Conservation (phyloP, 2,888 invertebrate genomes). For the Pollenia amentaria region DNA sequence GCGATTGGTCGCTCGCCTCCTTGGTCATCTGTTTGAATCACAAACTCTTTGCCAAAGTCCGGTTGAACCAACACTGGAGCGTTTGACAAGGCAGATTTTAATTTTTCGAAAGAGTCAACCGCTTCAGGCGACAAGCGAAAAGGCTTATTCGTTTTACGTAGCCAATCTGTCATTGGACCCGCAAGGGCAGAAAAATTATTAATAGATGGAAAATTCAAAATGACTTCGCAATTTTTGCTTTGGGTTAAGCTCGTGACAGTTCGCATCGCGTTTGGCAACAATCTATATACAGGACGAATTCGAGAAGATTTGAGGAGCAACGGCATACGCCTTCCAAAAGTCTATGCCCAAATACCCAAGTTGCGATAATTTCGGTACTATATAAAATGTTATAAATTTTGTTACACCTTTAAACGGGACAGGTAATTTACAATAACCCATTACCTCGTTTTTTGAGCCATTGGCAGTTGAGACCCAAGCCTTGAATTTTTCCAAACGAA, state of each 20-base stretch:
- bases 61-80: background rate
- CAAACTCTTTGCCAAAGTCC: background rate
- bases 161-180: background rate
- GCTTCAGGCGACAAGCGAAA: background rate
- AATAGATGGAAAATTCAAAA: background rate
- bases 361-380: conserved; percentile 24
- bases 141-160: background rate
- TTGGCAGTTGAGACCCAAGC: conserved; percentile 21
- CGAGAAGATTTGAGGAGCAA: conserved; percentile 25
- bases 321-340: conserved; percentile 21
- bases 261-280: background rate
- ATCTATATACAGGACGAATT: background rate
- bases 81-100: background rate
- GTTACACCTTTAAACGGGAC: conserved; percentile 28
- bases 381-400: conserved; percentile 26
- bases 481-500: background rate
- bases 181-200: background rate
- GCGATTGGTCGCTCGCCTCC: background rate
- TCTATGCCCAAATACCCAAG: conserved; percentile 19
- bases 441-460: conserved; percentile 23
- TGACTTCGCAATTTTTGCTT: conserved; percentile 6
- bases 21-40: background rate
- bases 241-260: conserved; percentile 8
- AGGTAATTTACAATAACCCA: conserved; percentile 27
- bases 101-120: background rate